phyloP scores from a whole-genome alignment of 2,888 invertebrate species.

The Sepioteuthis lessoniana region DNA sequence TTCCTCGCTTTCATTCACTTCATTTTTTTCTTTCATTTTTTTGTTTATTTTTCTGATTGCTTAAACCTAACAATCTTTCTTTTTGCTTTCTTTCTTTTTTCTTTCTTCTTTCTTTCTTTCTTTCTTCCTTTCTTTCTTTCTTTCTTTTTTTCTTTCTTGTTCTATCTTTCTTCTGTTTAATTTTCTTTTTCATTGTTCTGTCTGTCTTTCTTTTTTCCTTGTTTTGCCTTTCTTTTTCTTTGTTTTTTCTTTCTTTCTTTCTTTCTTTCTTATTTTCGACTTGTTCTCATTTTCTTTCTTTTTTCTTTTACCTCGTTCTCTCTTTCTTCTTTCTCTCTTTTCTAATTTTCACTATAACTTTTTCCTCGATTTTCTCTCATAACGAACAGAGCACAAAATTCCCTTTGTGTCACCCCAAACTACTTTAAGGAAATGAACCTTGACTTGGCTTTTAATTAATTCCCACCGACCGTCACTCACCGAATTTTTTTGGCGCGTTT shows the following conservation, averaged over 20 bases:
- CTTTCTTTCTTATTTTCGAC: neutral
- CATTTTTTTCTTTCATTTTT: neutral
- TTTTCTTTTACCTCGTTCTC: neutral
- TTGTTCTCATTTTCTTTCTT: too few species aligned
- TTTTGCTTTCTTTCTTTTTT: too few species aligned
- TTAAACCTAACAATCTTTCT: too few species aligned
- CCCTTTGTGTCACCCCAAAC: too few species aligned
- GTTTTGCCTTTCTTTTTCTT: too few species aligned
- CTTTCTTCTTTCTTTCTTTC: neutral
- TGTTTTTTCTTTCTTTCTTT: neutral
- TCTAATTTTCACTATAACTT: too few species aligned
- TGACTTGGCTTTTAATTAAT: conserved; percentile 3
- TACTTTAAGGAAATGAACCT: too few species aligned
- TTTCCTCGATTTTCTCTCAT: too few species aligned
- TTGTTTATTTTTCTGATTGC: too few species aligned
- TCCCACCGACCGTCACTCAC: neutral
- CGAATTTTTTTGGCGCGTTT: neutral
- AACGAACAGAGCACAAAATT: too few species aligned
- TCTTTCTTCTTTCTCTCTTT: neutral
- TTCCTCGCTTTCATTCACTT: neutral
- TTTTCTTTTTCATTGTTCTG: too few species aligned
- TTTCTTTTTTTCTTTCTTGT: neutral
- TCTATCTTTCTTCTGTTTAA: neutral
- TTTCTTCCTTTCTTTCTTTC: neutral
- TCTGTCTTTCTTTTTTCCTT: too few species aligned